Evolutionary conservation across 2,888 invertebrate genomes (phyloP), one percentile per base, ranked within the genome.

Genomic region (Drosophila hamatofila): DNA sequence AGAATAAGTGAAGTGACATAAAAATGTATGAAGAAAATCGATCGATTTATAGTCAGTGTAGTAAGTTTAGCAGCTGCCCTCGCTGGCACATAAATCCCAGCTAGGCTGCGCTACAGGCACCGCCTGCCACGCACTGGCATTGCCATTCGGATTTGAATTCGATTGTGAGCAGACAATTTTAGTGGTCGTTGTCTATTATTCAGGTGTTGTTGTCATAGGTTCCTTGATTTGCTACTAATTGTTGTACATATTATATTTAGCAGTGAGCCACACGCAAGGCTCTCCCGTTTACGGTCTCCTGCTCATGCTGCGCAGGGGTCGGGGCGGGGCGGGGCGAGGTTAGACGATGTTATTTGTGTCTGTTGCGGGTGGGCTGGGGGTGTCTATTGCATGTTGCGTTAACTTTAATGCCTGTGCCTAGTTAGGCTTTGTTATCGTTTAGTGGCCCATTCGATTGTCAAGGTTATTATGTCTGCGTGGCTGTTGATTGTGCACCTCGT

Each of bases 191-290:
- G 72, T 72, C 67, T 70, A 79, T 74, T 80, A 62, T 72, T 74
- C 58, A 80, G 80, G 87, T 90, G 87, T 86, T 90, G 80, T 88
- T 90, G 90, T 90, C 90, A 86, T 83, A 86, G 81, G 80, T 65
- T 80, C 51, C 80, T 68, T 75, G 79, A 83, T 72, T 80, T 67
- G 74, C 57, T 69, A 75, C 84, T 89, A 88, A 83, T 90, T 89
- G 88, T 76, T 89, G 70, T 72, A 74, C 72, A 76, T 80, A 49
- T 49, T 49, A 76, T 78, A 81, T 89, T 90, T 81, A 89, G 78
- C 72, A 70, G 69, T 77, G 54, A 60, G 70, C 79, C 59, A 61
- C 88, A 89, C 90, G 89, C 88, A 82, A 89, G 59, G 57, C 35
- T 42, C 55, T 23, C 23, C 7, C 11, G 23, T 16, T 14, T 8